Conservation (phyloP, 2,113 vertebrate species). For the Festucalex cinctus region DNA sequence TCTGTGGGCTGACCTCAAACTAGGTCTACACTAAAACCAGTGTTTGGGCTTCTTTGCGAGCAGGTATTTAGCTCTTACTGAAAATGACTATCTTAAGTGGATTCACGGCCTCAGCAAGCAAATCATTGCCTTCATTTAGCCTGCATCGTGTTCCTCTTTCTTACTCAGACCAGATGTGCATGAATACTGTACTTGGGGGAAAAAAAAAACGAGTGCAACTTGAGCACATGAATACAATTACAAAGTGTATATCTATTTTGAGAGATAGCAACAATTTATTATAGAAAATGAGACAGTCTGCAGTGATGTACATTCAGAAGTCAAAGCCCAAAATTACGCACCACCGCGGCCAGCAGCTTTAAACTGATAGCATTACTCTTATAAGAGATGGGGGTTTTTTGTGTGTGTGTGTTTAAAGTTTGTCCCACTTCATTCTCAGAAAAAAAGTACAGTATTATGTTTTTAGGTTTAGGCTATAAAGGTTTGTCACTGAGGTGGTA, state of each 20-base stretch:
- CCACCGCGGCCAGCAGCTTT: not conserved
- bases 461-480: not conserved
- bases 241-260: conserved; percentile 5
- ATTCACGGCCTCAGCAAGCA: conserved; percentile 8
- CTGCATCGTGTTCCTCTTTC: not conserved
- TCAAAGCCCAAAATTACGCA: not conserved
- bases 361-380: not conserved
- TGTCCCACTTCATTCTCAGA: not conserved
- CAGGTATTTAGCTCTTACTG: conserved; percentile 38
- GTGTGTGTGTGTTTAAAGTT: no score
- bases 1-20: conserved; percentile 46
- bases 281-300: conserved; percentile 20
- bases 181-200: not conserved
- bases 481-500: not conserved
- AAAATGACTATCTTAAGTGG: conserved; percentile 29
- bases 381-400: not conserved
- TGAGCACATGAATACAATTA: conserved; percentile 6
- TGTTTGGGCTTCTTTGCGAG: conserved; percentile 24
- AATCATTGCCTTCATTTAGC: conserved; percentile 1
- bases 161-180: not conserved
- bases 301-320: not conserved
- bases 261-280: not conserved
- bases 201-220: not conserved
- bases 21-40: conserved; percentile 34
- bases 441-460: no score